Conservation (phyloP, 2,888 invertebrate species). For the Hipparchia sbordonii region DNA sequence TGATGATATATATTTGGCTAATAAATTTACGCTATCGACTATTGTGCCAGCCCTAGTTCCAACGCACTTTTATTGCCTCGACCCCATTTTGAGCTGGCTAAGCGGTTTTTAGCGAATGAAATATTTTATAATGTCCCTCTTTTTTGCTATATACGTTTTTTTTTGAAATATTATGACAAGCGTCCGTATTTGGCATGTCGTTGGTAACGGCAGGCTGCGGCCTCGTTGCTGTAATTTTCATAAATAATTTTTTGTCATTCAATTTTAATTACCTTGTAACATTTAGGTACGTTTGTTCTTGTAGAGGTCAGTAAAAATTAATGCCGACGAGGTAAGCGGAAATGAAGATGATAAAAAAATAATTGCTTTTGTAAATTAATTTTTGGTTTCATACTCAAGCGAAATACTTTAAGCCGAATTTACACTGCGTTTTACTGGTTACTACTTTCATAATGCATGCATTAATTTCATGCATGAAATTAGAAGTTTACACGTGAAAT, state of each 20-base stretch:
- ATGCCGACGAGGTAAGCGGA: neutral
- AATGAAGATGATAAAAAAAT: neutral
- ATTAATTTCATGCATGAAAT: too few relatives aligned
- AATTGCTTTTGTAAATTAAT: neutral
- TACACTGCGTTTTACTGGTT: too few relatives aligned
- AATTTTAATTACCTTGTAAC: constrained; percentile 25
- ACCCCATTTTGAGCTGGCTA: constrained; percentile 56
- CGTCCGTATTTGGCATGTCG: constrained; percentile 27
- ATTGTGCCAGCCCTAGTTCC: constrained; percentile 46
- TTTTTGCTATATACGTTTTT: constrained; percentile 19
- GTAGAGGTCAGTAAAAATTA: constrained; percentile 4
- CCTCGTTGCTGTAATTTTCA: constrained; percentile 18
- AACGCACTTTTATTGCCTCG: constrained; percentile 60
- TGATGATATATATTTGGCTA: constrained; percentile 39
- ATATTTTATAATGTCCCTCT: constrained; percentile 51
- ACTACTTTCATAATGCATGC: too few relatives aligned
- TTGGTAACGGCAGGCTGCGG: constrained; percentile 12
- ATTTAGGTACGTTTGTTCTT: constrained; percentile 5
- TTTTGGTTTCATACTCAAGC: neutral
- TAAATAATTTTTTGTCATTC: constrained; percentile 21
- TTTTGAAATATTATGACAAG: constrained; percentile 32
- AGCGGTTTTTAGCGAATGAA: constrained; percentile 56
- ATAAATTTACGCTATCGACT: constrained; percentile 42
- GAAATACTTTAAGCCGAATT: too few relatives aligned
- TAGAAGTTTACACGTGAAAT: too few relatives aligned